A percentile compares a stretch with the other conserved stretches of the same genome.
These are phyloP conservation scores for Belgica antarctica DNA, from an alignment of 2,888 invertebrate species.

Conservation along the genomic window DNA sequence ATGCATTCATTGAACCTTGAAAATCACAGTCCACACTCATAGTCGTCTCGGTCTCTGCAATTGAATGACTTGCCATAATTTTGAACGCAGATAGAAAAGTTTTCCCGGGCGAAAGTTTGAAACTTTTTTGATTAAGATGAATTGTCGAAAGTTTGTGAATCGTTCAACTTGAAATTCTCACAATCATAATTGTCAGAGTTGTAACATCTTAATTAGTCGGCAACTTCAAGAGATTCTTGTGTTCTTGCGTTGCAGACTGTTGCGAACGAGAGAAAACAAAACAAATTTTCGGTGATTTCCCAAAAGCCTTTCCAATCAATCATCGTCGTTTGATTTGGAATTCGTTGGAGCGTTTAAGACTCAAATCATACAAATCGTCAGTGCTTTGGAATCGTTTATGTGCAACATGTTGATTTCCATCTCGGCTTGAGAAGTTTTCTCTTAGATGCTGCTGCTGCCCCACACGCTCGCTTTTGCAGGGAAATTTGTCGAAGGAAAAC, in stretches of 20 bases:
- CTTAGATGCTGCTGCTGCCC: not conserved
- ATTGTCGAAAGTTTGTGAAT: not conserved
- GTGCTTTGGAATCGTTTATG: no score
- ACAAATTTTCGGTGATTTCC: no score
- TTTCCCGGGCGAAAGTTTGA: not conserved
- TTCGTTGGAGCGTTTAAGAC: not conserved
- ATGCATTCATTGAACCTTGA: no score
- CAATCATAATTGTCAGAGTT: not conserved
- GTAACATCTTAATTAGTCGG: constrained; percentile 5
- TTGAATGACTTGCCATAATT: not conserved
- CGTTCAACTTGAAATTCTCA: not conserved
- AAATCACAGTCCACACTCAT: no score
- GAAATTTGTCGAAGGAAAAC: constrained; percentile 8
- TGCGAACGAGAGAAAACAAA: not conserved
- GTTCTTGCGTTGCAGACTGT: no score
- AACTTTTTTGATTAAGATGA: not conserved
- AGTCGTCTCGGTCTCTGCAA: no score
- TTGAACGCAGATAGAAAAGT: no score
- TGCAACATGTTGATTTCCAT: constrained; percentile 11
- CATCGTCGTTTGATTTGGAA: no score
- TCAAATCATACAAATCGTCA: no score
- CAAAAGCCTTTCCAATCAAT: not conserved
- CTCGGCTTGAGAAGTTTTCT: constrained; percentile 2
- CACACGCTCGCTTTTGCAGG: not conserved
- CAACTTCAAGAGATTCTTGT: no score